Percentiles rank a stretch among this genome's conserved stretches.
phyloP scores from a whole-genome alignment of 2,888 invertebrate genomes.

The Drosophila acutilabella region DNA sequence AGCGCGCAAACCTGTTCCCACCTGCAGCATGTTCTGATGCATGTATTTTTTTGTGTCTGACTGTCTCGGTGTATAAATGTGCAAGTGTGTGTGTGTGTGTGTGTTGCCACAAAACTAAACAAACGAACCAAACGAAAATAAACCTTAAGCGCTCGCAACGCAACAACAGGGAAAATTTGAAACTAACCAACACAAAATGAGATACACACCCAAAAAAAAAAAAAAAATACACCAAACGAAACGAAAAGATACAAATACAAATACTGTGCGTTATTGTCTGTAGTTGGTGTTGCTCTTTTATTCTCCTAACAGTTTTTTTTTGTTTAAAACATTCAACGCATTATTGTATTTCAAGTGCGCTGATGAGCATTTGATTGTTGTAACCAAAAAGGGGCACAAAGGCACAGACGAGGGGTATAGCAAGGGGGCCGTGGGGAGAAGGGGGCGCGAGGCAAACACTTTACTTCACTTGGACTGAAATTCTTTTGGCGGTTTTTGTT shows the following conservation, averaged over 20 bases:
- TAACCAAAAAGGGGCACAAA: constrained; percentile 38
- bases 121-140: constrained; percentile 79
- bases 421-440: no score
- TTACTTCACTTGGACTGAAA: constrained; percentile 28
- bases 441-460: constrained; percentile 18
- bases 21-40: constrained; percentile 67
- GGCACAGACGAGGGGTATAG: background rate
- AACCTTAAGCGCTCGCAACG: constrained; percentile 61
- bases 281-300: constrained; percentile 28
- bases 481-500: constrained; percentile 57
- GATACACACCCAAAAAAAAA: constrained; percentile 58
- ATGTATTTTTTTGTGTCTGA: constrained; percentile 25
- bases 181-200: constrained; percentile 60
- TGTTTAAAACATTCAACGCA: constrained; percentile 66
- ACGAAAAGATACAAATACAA: constrained; percentile 43
- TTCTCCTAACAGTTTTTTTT: constrained; percentile 11
- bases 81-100: constrained; percentile 40
- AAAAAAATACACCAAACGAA: constrained; percentile 13
- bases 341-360: constrained; percentile 76
- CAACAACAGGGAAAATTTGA: constrained; percentile 34
- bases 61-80: constrained; percentile 26
- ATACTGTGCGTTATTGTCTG: constrained; percentile 52
- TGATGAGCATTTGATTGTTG: constrained; percentile 82
- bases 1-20: constrained; percentile 73
- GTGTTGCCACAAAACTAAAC: constrained; percentile 77